These are phyloP conservation scores for Petromus typicus DNA, from an alignment of 2,113 vertebrate species.

Conservation along the genomic window DNA sequence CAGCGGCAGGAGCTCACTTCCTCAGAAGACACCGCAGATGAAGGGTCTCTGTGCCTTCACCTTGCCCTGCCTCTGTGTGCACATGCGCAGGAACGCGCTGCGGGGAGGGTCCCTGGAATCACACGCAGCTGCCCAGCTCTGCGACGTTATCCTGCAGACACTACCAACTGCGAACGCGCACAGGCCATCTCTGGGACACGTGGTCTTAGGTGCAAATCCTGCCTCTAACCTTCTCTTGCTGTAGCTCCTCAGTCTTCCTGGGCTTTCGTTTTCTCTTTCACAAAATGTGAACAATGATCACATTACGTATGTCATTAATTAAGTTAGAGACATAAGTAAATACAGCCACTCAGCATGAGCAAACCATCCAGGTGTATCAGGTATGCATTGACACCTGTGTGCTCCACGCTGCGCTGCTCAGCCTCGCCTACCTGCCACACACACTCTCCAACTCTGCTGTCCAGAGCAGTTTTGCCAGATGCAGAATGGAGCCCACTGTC, in stretches of 20 bases:
- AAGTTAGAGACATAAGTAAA: not conserved
- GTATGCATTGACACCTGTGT: not conserved
- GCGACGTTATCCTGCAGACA: not conserved
- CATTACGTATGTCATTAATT: not conserved
- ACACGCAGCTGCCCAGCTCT: too few relatives aligned
- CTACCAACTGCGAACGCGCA: not conserved
- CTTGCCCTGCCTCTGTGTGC: not conserved
- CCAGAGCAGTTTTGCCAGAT: not conserved
- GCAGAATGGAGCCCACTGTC: fast-evolving
- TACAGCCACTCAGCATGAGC: not conserved
- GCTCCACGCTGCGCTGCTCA: too few relatives aligned
- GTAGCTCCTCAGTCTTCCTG: not conserved
- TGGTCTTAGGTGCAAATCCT: not conserved
- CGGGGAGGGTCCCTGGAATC: not conserved
- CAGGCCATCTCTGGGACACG: fast-evolving
- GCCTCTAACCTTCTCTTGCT: not conserved
- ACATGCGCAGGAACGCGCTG: not conserved
- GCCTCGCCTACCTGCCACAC: not conserved
- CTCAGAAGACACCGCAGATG: not conserved
- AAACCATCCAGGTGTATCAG: not conserved
- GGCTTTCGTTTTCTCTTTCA: not conserved
- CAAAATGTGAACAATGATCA: not conserved
- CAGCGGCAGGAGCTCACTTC: not conserved
- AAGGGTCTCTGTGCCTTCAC: not conserved
- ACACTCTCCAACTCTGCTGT: not conserved